phyloP scores from a whole-genome alignment of 2,888 invertebrate genomes.

The Conops quadrifasciatus region DNA sequence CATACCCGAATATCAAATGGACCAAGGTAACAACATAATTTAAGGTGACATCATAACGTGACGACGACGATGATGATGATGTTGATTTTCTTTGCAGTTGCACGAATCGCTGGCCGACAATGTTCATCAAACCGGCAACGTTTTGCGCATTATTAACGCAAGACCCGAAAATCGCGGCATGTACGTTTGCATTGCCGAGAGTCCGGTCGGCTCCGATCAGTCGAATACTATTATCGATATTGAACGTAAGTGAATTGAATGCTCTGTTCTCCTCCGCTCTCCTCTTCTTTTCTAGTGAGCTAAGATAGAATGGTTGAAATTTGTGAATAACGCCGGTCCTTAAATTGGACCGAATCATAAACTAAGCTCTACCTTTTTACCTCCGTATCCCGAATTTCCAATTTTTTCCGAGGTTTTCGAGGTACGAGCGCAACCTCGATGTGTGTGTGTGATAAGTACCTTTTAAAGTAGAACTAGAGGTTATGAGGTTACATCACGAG shows the following conservation, averaged over 20 bases:
- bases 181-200: conserved; percentile 81
- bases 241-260: conserved; percentile 73
- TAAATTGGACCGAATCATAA: too few species aligned
- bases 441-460: too few species aligned
- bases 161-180: conserved; percentile 81
- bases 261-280: not conserved
- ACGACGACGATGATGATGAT: too few species aligned
- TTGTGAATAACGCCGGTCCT: too few species aligned
- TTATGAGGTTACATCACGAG: too few species aligned
- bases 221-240: conserved; percentile 82
- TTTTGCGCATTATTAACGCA: conserved; percentile 74
- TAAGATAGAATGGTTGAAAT: too few species aligned
- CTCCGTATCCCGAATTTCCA: too few species aligned
- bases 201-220: conserved; percentile 71
- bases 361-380: too few species aligned
- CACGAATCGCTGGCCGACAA: conserved; percentile 69
- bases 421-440: too few species aligned
- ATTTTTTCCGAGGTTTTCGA: too few species aligned
- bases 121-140: conserved; percentile 72
- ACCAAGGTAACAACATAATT: conserved; percentile 69
- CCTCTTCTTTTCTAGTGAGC: too few species aligned
- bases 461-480: too few species aligned
- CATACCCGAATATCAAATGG: conserved; percentile 84
- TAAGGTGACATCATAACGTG: not conserved
- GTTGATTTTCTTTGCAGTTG: conserved; percentile 43